phyloP scores from a whole-genome alignment of 2,888 invertebrate genomes.

The Priocnemis perturbator region DNA sequence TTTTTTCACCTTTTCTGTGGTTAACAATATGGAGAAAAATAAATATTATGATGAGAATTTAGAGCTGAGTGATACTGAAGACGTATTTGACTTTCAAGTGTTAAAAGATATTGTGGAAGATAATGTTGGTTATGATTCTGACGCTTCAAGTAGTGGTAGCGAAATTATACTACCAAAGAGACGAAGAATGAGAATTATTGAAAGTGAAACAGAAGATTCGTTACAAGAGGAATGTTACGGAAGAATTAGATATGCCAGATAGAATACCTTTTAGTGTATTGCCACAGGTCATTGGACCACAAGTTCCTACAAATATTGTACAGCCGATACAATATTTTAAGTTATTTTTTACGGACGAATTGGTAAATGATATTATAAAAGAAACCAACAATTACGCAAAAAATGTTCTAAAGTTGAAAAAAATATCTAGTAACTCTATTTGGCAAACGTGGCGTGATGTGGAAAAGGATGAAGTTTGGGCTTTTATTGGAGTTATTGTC shows the following conservation, averaged over 20 bases:
- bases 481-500: constrained; percentile 47
- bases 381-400: constrained; percentile 25
- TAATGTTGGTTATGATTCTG: constrained; percentile 13
- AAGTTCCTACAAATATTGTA: constrained; percentile 29
- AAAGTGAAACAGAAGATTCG: constrained; percentile 27
- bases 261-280: constrained; percentile 33
- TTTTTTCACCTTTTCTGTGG: constrained; percentile 19
- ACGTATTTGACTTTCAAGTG: constrained; percentile 33
- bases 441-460: constrained; percentile 29
- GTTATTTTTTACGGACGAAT: constrained; percentile 32
- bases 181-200: constrained; percentile 23
- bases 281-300: constrained; percentile 33
- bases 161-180: constrained; percentile 23
- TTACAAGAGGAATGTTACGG: neutral
- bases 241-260: constrained; percentile 15
- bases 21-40: constrained; percentile 31
- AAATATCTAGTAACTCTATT: constrained; percentile 27
- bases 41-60: constrained; percentile 32
- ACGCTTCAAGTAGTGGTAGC: constrained; percentile 18
- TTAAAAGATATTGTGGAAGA: constrained; percentile 22
- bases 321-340: constrained; percentile 34
- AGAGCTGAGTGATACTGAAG: constrained; percentile 37
- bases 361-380: constrained; percentile 23
- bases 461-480: constrained; percentile 43
- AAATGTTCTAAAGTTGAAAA: constrained; percentile 15